Conservation (phyloP, 2,888 invertebrate genomes). For the Branchipolynoe longqiensis region DNA sequence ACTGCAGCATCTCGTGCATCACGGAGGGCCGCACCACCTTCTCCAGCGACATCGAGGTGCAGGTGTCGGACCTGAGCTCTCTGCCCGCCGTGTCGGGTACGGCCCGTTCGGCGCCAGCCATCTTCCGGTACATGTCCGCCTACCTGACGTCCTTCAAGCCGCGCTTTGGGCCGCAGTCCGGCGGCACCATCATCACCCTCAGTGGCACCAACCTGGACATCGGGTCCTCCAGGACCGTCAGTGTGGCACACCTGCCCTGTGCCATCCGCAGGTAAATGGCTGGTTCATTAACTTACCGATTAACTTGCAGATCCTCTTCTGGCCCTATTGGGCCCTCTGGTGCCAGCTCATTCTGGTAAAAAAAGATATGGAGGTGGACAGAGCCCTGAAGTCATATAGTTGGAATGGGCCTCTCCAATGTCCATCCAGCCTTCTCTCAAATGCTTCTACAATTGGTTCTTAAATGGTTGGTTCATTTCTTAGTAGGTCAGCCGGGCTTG, state of each 20-base stretch:
- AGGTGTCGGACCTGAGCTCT: background rate
- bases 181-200: conserved; percentile 80
- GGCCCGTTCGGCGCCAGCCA: background rate
- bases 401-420: too few species aligned
- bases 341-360: too few species aligned
- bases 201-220: conserved; percentile 77
- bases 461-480: too few species aligned
- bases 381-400: too few species aligned
- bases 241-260: conserved; percentile 66
- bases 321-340: too few species aligned
- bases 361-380: too few species aligned
- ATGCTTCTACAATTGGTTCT: too few species aligned
- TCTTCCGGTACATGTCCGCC: background rate
- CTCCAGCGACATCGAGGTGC: conserved; percentile 14
- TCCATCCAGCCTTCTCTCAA: too few species aligned
- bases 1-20: conserved; percentile 19
- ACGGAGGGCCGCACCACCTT: background rate
- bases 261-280: conserved; percentile 59
- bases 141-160: conserved; percentile 15
- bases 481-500: too few species aligned
- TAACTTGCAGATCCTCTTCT: too few species aligned
- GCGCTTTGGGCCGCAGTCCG: conserved; percentile 79
- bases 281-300: too few species aligned
- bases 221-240: conserved; percentile 70
- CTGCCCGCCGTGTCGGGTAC: background rate